These are phyloP conservation scores for Protobothrops flavoviridis DNA, from an alignment of 2,113 vertebrate genomes.

Conservation along the genomic window DNA sequence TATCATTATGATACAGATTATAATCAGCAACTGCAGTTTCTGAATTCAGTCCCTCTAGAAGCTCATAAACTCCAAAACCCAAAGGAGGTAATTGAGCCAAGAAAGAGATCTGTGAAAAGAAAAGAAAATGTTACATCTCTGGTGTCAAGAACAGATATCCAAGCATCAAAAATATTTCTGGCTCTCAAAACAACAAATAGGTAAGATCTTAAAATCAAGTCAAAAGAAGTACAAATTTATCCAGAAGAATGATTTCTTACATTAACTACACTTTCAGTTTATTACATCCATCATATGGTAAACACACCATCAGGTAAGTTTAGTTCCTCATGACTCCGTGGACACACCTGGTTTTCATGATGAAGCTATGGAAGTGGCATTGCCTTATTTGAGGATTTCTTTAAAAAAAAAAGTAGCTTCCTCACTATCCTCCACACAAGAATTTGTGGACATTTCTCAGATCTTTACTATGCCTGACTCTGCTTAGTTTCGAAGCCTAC, in stretches of 20 bases:
- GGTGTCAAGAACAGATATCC: not conserved
- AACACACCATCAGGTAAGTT: not conserved
- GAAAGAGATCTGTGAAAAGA: constrained; percentile 80
- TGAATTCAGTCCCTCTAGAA: constrained; percentile 69
- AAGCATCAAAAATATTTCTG: not conserved
- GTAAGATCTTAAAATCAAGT: not conserved
- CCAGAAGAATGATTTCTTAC: not conserved
- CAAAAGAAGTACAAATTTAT: not conserved
- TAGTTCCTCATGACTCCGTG: not conserved
- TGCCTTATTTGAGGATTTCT: not conserved
- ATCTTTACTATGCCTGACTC: not conserved
- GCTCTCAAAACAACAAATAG: not conserved
- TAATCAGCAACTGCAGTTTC: constrained; percentile 74
- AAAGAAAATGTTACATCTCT: not conserved
- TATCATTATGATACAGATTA: constrained; percentile 61
- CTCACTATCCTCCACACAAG: not conserved
- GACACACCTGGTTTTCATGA: not conserved
- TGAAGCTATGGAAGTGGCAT: not conserved
- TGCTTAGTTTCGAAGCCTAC: not conserved
- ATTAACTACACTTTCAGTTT: not conserved
- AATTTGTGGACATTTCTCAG: not conserved
- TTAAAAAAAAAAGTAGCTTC: not conserved
- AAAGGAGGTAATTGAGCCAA: constrained; percentile 79
- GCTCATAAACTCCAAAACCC: constrained; percentile 79
- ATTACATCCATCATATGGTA: not conserved